Percentiles rank a stretch among this genome's conserved stretches.
These are phyloP conservation scores for Harlomillsia oculata DNA, from an alignment of 1,140 invertebrate species.

Conservation along the genomic window DNA sequence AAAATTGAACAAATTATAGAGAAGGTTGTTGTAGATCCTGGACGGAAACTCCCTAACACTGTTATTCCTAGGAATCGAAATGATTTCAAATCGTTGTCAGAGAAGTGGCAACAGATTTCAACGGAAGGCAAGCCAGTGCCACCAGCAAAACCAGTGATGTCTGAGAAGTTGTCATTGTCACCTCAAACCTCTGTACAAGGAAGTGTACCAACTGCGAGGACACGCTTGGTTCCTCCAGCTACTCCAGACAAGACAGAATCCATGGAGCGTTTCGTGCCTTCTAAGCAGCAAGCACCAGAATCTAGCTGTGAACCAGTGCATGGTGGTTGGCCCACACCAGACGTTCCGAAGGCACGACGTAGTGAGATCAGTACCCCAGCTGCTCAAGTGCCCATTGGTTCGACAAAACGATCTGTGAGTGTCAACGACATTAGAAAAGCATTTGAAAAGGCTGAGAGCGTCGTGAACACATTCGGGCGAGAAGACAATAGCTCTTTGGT, in stretches of 20 bases:
- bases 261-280: too few species aligned
- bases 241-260: neutral
- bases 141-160: neutral
- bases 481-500: conserved; percentile 17
- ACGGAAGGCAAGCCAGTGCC: conserved; percentile 28
- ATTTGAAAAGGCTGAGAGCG: conserved; percentile 47
- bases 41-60: conserved; percentile 5
- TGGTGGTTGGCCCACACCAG: conserved; percentile 22
- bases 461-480: conserved; percentile 24
- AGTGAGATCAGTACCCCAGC: too few species aligned
- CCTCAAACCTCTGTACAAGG: conserved; percentile 1
- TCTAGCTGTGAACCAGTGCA: too few species aligned
- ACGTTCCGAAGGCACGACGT: neutral
- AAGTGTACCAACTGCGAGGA: neutral
- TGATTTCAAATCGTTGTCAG: conserved; percentile 41
- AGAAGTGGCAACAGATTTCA: conserved; percentile 41
- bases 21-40: conserved; percentile 7
- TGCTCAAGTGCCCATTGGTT: conserved; percentile 15
- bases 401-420: conserved; percentile 37
- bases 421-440: conserved; percentile 53
- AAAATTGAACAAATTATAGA: conserved; percentile 35
- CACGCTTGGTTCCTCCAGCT: neutral
- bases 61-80: conserved; percentile 35
- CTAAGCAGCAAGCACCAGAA: too few species aligned
- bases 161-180: neutral